A percentile compares a stretch with the other conserved stretches of the same genome.
Evolutionary conservation across 2,113 vertebrate genomes (phyloP).

Genomic region (Lepisosteus osseus): DNA sequence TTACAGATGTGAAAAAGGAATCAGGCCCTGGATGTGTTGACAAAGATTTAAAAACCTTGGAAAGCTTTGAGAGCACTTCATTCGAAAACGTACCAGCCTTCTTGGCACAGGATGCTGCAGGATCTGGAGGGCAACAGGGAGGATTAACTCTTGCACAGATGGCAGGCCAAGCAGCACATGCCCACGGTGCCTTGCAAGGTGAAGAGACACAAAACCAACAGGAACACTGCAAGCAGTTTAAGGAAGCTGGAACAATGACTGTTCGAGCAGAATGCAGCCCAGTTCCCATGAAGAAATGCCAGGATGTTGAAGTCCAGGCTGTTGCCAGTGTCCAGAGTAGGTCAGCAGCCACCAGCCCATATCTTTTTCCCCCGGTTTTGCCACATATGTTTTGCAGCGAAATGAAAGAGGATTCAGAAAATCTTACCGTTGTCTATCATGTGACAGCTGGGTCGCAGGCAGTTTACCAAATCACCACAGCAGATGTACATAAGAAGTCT

Average conservation of each 20-base stretch:
- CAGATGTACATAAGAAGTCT: background rate
- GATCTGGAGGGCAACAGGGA: conserved; percentile 36
- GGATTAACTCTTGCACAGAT: conserved; percentile 35
- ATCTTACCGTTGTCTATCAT: conserved; percentile 65
- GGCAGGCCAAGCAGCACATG: conserved; percentile 36
- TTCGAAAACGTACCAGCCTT: conserved; percentile 39
- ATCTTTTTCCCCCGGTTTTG: conserved; percentile 66
- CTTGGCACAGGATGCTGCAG: conserved; percentile 23
- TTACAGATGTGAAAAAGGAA: conserved; percentile 26
- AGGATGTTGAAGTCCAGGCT: conserved; percentile 86
- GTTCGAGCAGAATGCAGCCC: conserved; percentile 40
- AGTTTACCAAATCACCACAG: background rate
- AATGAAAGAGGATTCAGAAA: conserved; percentile 56
- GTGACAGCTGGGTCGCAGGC: conserved; percentile 23
- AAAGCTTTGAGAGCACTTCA: conserved; percentile 29
- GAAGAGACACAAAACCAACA: conserved; percentile 52
- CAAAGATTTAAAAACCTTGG: conserved; percentile 31
- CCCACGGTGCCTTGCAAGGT: conserved; percentile 35
- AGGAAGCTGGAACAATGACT: conserved; percentile 81
- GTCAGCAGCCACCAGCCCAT: conserved; percentile 85
- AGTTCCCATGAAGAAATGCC: conserved; percentile 45
- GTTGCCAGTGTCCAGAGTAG: conserved; percentile 76
- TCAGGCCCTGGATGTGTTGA: conserved; percentile 21
- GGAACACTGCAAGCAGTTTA: conserved; percentile 41
- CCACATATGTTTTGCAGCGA: conserved; percentile 42